Evolutionary conservation across 2,113 vertebrate genomes (phyloP).

Genomic region (Cavia porcellus): DNA sequence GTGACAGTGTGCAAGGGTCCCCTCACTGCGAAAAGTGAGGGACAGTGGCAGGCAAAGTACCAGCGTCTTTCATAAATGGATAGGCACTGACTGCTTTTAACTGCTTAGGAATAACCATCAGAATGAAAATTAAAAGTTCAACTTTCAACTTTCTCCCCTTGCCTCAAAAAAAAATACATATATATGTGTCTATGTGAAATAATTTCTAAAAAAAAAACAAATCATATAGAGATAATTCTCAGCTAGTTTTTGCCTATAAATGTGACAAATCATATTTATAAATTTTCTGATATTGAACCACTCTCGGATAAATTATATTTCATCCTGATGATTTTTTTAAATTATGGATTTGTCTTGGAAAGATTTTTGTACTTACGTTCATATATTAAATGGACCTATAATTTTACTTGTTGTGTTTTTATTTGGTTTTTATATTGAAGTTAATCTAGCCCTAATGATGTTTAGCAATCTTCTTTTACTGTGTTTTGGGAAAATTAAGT

Average conservation of each 20-base stretch:
- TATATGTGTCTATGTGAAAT: no score
- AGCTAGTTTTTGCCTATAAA: background rate
- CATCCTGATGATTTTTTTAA: background rate
- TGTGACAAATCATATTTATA: background rate
- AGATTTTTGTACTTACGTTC: background rate
- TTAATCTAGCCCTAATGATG: background rate
- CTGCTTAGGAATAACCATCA: slow-evolving; percentile 8
- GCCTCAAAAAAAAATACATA: background rate
- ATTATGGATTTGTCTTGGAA: background rate
- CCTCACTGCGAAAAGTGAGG: background rate
- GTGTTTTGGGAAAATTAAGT: background rate
- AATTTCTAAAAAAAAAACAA: background rate
- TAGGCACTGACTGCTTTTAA: background rate
- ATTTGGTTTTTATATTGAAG: background rate
- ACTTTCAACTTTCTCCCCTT: background rate
- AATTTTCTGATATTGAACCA: background rate
- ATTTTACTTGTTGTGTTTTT: slow-evolving; percentile 20
- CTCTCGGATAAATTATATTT: background rate
- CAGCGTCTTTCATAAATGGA: background rate
- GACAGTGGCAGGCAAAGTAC: no score
- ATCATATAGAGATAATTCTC: background rate
- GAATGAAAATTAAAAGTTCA: background rate
- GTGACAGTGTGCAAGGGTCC: accelerated
- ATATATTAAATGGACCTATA: background rate
- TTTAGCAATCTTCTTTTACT: background rate